Percentiles rank a stretch among this genome's conserved stretches.
Conservation (phyloP, 2,797 vertebrate species). For the Rhynchotus rufescens region DNA sequence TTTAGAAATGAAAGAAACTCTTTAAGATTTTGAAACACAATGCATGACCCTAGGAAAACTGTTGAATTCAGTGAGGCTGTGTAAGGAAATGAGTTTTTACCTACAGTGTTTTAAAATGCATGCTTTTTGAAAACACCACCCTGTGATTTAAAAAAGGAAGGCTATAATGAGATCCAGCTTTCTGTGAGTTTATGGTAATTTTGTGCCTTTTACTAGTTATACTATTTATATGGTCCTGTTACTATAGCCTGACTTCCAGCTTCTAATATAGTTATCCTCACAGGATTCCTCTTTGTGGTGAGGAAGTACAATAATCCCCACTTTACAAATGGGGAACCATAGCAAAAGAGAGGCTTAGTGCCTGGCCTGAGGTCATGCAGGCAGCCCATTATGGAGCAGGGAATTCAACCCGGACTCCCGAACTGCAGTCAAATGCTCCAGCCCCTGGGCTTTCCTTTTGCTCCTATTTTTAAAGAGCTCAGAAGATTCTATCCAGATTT, state of each 20-base stretch:
- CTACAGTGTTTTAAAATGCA: neutral
- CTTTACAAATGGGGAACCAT: neutral
- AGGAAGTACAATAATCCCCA: slow-evolving; percentile 24
- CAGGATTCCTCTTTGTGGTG: slow-evolving; percentile 10
- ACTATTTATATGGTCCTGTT: neutral
- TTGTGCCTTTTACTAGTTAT: neutral
- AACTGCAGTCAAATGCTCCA: slow-evolving; percentile 29
- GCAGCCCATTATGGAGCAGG: neutral
- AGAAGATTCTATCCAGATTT: slow-evolving; percentile 30
- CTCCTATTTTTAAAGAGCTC: neutral
- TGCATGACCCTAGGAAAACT: neutral
- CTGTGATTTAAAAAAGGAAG: neutral
- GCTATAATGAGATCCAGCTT: neutral
- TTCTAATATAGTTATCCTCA: slow-evolving; percentile 9
- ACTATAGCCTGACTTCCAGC: neutral
- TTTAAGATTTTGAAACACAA: neutral
- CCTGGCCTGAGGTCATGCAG: slow-evolving; percentile 28
- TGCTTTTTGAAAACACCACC: neutral
- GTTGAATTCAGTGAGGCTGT: neutral
- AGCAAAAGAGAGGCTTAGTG: slow-evolving; percentile 32
- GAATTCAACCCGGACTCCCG: neutral
- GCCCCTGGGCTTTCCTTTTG: slow-evolving; percentile 15
- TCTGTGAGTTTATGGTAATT: neutral
- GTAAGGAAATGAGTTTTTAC: neutral
- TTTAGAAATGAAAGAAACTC: neutral